Conservation (phyloP, 2,113 vertebrate species). For the Gambusia holbrooki region DNA sequence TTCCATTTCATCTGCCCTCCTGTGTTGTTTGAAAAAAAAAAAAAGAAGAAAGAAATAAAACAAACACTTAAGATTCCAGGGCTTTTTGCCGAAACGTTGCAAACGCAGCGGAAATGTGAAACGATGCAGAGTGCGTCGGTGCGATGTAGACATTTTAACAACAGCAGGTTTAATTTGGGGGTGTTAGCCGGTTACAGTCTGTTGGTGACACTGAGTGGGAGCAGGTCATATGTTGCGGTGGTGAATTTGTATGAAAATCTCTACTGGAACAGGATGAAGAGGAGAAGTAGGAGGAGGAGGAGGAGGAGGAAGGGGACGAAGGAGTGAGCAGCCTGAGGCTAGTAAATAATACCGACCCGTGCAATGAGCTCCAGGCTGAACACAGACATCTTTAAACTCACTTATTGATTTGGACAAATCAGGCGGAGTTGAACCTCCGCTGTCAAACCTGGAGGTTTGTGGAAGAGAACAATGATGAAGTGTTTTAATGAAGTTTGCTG, state of each 20-base stretch:
- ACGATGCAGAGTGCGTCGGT: background rate
- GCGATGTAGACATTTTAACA: slow-evolving; percentile 33
- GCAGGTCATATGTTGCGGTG: slow-evolving; percentile 46
- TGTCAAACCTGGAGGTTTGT: slow-evolving; percentile 32
- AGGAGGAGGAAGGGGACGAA: background rate
- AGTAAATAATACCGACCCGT: slow-evolving; percentile 53
- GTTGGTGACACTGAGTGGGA: slow-evolving; percentile 59
- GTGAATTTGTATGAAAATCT: slow-evolving; percentile 42
- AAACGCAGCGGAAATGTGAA: slow-evolving; percentile 1
- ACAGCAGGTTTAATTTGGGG: slow-evolving; percentile 13
- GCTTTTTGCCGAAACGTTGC: slow-evolving; percentile 9
- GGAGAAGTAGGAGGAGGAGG: slow-evolving; percentile 2
- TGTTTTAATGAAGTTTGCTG: slow-evolving; percentile 46
- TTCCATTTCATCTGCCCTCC: background rate
- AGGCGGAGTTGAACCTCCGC: slow-evolving; percentile 21
- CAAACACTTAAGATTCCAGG: slow-evolving; percentile 8
- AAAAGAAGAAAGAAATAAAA: slow-evolving; percentile 12
- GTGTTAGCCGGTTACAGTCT: slow-evolving; percentile 20
- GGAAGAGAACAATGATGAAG: slow-evolving; percentile 35
- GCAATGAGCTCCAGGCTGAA: slow-evolving; percentile 48
- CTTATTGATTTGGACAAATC: slow-evolving; percentile 57
- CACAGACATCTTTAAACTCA: slow-evolving; percentile 45
- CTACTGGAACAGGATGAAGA: slow-evolving; percentile 45
- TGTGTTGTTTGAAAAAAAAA: slow-evolving; percentile 12
- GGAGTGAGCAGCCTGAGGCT: slow-evolving; percentile 17